Evolutionary conservation across 2,888 invertebrate species (phyloP).

Genomic region (Nudaria mundana): DNA sequence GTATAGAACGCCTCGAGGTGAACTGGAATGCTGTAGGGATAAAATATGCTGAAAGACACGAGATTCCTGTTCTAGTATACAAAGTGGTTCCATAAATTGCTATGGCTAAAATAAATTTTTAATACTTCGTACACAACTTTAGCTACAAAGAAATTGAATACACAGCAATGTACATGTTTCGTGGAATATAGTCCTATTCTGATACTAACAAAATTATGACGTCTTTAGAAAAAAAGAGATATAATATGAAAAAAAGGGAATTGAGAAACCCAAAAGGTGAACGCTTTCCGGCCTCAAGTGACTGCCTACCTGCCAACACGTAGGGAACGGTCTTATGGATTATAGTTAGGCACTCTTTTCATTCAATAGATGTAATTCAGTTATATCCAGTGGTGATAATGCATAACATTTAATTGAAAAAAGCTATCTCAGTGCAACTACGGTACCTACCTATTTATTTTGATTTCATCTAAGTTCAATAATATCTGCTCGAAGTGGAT

Average conservation of each 20-base stretch:
- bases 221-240: slow-evolving; percentile 42
- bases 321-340: slow-evolving; percentile 45
- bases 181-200: no score
- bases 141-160: no score
- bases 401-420: no score
- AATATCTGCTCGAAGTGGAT: no score
- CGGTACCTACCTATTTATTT: no score
- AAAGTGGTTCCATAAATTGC: background rate
- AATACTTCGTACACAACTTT: no score
- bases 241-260: slow-evolving; percentile 39
- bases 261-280: slow-evolving; percentile 50
- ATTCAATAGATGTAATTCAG: background rate
- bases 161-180: background rate
- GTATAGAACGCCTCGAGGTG: slow-evolving; percentile 33
- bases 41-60: slow-evolving; percentile 10
- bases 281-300: slow-evolving; percentile 59
- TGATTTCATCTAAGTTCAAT: no score
- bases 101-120: no score
- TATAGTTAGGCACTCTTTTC: slow-evolving; percentile 17
- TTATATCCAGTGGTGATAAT: no score
- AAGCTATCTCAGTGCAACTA: no score
- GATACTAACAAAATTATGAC: no score
- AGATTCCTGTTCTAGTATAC: background rate
- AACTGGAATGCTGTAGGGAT: slow-evolving; percentile 13
- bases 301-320: slow-evolving; percentile 69